phyloP scores from a whole-genome alignment of 2,888 invertebrate species.

The Phyto melanocephala region DNA sequence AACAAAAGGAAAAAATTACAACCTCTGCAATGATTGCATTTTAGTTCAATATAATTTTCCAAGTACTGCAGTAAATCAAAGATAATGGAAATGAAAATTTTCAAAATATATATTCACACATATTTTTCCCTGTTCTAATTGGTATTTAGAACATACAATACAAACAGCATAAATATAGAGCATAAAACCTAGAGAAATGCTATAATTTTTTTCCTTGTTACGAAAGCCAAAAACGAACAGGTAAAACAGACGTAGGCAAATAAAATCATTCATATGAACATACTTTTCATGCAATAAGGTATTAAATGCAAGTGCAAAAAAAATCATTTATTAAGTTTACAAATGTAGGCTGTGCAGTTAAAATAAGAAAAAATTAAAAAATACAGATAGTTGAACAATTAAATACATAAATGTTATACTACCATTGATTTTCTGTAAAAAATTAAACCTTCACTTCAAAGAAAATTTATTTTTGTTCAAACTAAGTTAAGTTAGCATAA shows the following conservation, averaged over 20 bases:
- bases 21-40: conserved; percentile 28
- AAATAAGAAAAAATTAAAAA: not conserved
- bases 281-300: conserved; percentile 13
- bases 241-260: conserved; percentile 31
- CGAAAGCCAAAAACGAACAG: not conserved
- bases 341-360: not conserved
- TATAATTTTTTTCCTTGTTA: conserved; percentile 11
- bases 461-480: too few species aligned
- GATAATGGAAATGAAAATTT: conserved; percentile 48
- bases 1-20: not conserved
- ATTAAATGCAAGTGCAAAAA: conserved; percentile 18
- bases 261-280: conserved; percentile 14
- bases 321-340: not conserved
- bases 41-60: conserved; percentile 49
- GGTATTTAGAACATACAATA: not conserved
- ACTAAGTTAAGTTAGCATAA: too few species aligned
- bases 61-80: conserved; percentile 57
- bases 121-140: conserved; percentile 27
- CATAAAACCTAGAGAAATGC: not conserved
- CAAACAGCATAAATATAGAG: not conserved
- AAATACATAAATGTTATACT: too few species aligned
- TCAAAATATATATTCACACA: conserved; percentile 5
- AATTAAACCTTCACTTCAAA: too few species aligned
- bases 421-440: too few species aligned
- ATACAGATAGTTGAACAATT: not conserved